Evolutionary conservation across 1,140 invertebrate genomes (phyloP).

Genomic region (Drosophila sturtevanti): DNA sequence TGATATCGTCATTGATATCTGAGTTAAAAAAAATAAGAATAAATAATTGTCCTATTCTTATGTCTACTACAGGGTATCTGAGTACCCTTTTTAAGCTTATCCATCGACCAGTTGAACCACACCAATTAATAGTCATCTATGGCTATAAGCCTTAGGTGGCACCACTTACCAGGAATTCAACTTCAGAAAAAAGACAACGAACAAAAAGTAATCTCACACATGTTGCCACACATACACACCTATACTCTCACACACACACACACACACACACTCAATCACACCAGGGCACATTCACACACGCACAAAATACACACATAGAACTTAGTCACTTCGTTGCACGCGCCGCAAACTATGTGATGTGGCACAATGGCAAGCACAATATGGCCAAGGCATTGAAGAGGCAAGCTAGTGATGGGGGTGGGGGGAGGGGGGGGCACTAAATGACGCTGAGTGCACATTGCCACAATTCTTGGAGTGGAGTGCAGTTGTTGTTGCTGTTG

Average conservation of each 20-base stretch:
- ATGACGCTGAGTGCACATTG: constrained; percentile 74
- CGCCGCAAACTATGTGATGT: constrained; percentile 34
- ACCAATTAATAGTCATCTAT: constrained; percentile 5
- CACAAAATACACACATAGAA: constrained; percentile 18
- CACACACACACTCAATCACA: constrained; percentile 1
- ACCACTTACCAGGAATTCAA: constrained; percentile 1
- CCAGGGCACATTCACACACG: background rate
- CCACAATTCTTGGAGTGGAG: constrained; percentile 69
- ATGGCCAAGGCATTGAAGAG: constrained; percentile 4
- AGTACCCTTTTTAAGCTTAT: background rate
- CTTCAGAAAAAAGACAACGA: background rate
- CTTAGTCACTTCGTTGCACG: constrained; percentile 53
- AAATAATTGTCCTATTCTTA: too few species aligned
- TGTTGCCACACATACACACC: background rate
- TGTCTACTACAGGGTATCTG: background rate
- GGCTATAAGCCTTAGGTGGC: background rate
- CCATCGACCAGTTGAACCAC: background rate
- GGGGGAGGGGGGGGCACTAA: constrained; percentile 46
- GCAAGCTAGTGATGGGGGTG: background rate
- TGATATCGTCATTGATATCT: too few species aligned
- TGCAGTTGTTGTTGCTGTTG: constrained; percentile 29
- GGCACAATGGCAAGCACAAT: constrained; percentile 49
- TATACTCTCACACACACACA: background rate
- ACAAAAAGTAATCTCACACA: constrained; percentile 8
- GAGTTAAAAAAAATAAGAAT: too few species aligned